Evolutionary conservation across 1,140 invertebrate genomes (phyloP), one percentile per base, ranked within the genome.

Genomic region (Drosophila sucinea): DNA sequence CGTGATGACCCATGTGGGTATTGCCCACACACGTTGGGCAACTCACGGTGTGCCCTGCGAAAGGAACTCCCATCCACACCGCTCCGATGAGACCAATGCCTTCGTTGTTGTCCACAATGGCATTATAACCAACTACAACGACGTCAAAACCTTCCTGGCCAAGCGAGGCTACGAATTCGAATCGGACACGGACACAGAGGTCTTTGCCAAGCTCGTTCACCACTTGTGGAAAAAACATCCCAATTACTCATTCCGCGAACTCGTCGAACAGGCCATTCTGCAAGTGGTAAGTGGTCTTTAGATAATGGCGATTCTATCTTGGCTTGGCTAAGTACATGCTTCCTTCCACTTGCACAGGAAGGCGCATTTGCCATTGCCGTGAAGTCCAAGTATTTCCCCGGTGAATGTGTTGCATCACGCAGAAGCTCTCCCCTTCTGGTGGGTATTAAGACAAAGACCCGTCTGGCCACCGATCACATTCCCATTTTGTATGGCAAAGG

Each of bases 91-190:
- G 5, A 93, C 94, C 8, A 97, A 99, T 82, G 95, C 96, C 60
- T 99, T 99, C 92, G 95, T 99, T 60, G 97, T 99, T 40, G 98
- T 99, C 11, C 99, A 99, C 92, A 99, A 99, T 94, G 99, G 97
- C 56, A 99, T 99, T 87, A 96, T 99, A 67, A 99, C 98, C 51
- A 99, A 99, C 93, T 99, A 99, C 93, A 99, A 99, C 91, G 98
- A 99, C 93, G 95, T 99, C 10, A 99, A 99, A 92, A 95, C 96
- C 41, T 98, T 99, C 92, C 94, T 99, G 73, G 93, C 95, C 74
- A 96, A 97, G 76, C 97, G 98, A 91, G 98, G 98, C 6, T 96
- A 96, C 93, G 92, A 93, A 32, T 99, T 99, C 93, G 98, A 99
- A 93, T 99, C 98, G 35, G 98, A 99, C 73, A 97, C 99, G 27